A percentile compares a stretch with the other conserved stretches of the same genome.
These are phyloP conservation scores for Apamea monoglypha DNA, from an alignment of 2,888 invertebrate species.

Conservation along the genomic window DNA sequence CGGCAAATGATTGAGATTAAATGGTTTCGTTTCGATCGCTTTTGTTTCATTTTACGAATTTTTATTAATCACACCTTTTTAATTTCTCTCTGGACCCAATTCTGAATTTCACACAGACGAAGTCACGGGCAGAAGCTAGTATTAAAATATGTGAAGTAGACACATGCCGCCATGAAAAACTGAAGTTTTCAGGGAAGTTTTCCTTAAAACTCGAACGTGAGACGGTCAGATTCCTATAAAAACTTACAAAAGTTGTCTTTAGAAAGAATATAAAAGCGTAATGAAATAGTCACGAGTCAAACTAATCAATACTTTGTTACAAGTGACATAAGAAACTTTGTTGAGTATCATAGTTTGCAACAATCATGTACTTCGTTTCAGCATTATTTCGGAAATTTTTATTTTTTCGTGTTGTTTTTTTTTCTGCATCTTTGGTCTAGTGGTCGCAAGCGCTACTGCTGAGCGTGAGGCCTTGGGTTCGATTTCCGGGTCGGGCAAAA, in stretches of 20 bases:
- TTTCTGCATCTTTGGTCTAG: background rate
- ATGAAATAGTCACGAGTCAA: background rate
- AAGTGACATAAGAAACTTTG: background rate
- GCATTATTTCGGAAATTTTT: background rate
- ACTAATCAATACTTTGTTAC: constrained; percentile 24
- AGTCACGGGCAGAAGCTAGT: background rate
- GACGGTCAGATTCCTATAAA: background rate
- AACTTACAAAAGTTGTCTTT: background rate
- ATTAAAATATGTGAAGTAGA: background rate
- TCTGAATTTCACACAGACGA: background rate
- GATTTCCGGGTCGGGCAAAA: too few relatives aligned
- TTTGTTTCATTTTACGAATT: too few relatives aligned
- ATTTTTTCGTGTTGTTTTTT: background rate
- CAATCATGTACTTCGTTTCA: constrained; percentile 6
- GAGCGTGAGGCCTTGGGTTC: too few relatives aligned
- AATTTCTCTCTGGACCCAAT: background rate
- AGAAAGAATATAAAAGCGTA: background rate
- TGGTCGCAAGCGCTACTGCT: too few relatives aligned
- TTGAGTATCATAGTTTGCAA: background rate
- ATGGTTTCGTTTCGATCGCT: too few relatives aligned
- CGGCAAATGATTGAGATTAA: too few relatives aligned
- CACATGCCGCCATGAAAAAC: background rate
- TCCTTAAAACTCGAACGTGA: background rate
- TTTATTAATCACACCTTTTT: too few relatives aligned
- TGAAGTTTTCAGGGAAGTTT: constrained; percentile 1